phyloP scores from a whole-genome alignment of 2,797 vertebrate genomes.

The Amblyraja radiata region DNA sequence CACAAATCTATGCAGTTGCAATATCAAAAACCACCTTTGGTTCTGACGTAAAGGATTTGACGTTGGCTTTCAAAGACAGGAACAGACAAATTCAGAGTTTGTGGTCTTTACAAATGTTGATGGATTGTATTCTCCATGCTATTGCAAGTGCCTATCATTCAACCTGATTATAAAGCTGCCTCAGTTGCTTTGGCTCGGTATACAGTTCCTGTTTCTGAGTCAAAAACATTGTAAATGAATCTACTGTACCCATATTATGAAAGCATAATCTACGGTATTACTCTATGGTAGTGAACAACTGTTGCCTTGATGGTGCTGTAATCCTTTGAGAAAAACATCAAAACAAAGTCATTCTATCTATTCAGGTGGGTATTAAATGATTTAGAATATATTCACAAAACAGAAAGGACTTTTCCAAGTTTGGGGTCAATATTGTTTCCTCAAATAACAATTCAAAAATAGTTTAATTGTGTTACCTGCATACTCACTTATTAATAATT shows the following conservation, averaged over 20 bases:
- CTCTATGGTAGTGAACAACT: neutral
- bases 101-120: neutral
- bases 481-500: neutral
- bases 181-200: neutral
- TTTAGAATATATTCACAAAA: neutral
- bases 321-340: neutral
- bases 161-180: neutral
- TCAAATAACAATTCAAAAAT: neutral
- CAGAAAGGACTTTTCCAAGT: neutral
- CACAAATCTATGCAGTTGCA: neutral
- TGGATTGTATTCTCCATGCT: neutral
- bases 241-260: neutral
- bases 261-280: neutral
- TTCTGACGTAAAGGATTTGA: slow-evolving; percentile 23
- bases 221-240: neutral
- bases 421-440: neutral
- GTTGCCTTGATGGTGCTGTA: neutral
- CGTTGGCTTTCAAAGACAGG: neutral
- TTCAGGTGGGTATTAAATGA: neutral
- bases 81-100: neutral
- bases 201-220: neutral
- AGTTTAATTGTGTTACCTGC: neutral
- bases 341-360: neutral
- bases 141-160: neutral
- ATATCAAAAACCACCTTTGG: slow-evolving; percentile 6